Evolutionary conservation across 1,140 invertebrate genomes (phyloP), one percentile per base, ranked within the genome.

Genomic region (Drosophila subobscura): DNA sequence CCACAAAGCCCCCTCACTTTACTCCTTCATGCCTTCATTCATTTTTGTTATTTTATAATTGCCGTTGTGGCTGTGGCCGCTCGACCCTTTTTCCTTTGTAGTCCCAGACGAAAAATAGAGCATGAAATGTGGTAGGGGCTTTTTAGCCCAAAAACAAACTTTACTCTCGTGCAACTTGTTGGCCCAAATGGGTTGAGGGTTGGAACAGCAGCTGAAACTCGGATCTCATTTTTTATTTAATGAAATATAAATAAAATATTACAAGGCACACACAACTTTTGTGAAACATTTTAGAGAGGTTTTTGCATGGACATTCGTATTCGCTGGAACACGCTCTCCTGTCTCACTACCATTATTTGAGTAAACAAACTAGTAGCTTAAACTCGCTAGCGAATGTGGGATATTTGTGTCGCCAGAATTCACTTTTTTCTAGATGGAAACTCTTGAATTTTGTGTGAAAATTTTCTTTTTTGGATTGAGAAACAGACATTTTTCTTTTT

Each of bases 241-340:
- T 80, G 78, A 81, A 80, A 80, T 72, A 72, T 80, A 80, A 80
- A 80, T 81, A 81, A 80, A 72, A 72, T 65, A 80, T 80, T 67
- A 29, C 44, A 25, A 55, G 67, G 47, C 41, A 70, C 12, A 68
- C 33, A 70, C 22, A 68, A 67, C 42, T 68, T 47, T 68, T 27
- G 65, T 12, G 64, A 44, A 71, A 10, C 66, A 56, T 41, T 68
- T 41, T 27, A 1, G 2, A n/a, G 25, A 27, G 63, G 20, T 16
- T 42, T 3, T 12, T 6, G 6, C 6, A 2, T 27, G 6, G 27
- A 27, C 10, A 12, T 12, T 12, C 3, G 3, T 37, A 37, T 37
- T 37, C 33, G 4, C 33, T 37, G 33, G 3, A 12, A 10, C 4
- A 37, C 25, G 12, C 3, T 37, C 10, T 37, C 10, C 10, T 37